A percentile compares a stretch with the other conserved stretches of the same genome.
These are phyloP conservation scores for Ptychadena robeensis DNA, from an alignment of 2,797 vertebrate genomes.

Conservation along the genomic window DNA sequence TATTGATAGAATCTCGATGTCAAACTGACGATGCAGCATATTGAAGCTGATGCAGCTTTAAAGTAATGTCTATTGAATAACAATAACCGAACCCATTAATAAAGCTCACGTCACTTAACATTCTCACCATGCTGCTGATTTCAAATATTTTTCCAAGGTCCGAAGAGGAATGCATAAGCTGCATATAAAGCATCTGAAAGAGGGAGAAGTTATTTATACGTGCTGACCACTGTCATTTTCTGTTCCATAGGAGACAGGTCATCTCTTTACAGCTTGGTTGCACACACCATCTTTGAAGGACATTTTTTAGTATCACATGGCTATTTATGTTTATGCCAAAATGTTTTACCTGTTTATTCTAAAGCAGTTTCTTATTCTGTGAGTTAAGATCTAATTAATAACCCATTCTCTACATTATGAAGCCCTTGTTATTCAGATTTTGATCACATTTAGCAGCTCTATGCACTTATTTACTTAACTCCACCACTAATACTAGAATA, in stretches of 20 bases:
- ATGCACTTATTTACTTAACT: no score
- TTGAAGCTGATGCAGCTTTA: slow-evolving; percentile 42
- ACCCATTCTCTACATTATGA: no score
- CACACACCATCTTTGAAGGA: slow-evolving; percentile 41
- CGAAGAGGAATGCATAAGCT: slow-evolving; percentile 40
- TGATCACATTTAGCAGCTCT: no score
- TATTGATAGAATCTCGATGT: slow-evolving; percentile 27
- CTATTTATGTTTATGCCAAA: background rate
- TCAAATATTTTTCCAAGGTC: slow-evolving; percentile 44
- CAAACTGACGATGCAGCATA: slow-evolving; percentile 55
- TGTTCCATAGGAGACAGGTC: background rate
- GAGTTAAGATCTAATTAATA: no score
- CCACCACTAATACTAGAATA: no score
- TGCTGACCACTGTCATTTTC: slow-evolving; percentile 40
- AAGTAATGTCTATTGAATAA: slow-evolving; percentile 56
- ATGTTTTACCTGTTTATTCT: background rate
- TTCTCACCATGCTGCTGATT: slow-evolving; percentile 34
- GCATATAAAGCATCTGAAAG: slow-evolving; percentile 43
- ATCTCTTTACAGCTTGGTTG: slow-evolving; percentile 13
- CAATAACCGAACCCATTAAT: slow-evolving; percentile 52
- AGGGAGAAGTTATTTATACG: slow-evolving; percentile 34
- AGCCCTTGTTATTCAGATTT: no score
- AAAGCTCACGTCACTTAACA: slow-evolving; percentile 38
- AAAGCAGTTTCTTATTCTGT: background rate
- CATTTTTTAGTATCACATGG: background rate